Evolutionary conservation across 2,113 vertebrate species (phyloP).

Genomic region (Pipa parva): DNA sequence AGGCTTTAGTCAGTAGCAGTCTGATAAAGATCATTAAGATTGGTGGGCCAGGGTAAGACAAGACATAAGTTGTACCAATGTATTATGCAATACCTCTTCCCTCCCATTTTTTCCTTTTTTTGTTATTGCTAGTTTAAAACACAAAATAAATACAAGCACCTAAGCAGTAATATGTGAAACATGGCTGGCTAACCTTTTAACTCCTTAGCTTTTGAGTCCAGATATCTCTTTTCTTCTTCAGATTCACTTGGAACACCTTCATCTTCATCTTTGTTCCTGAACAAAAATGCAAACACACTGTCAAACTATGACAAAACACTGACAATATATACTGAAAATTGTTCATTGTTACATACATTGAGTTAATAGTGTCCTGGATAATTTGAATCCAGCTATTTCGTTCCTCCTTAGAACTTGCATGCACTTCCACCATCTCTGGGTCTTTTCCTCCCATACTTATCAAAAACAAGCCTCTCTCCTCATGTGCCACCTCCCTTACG

Average conservation of each 20-base stretch:
- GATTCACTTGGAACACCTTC: constrained; percentile 93
- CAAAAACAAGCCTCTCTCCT: constrained; percentile 91
- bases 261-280: constrained; percentile 91
- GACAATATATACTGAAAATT: not conserved
- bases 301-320: not conserved
- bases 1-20: too few relatives aligned
- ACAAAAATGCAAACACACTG: not conserved
- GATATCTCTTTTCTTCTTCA: constrained; percentile 84
- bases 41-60: too few relatives aligned
- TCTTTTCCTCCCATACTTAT: constrained; percentile 82
- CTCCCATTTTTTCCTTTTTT: too few relatives aligned
- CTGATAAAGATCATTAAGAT: too few relatives aligned
- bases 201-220: constrained; percentile 81
- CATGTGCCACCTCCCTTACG: constrained; percentile 93
- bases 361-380: constrained; percentile 85
- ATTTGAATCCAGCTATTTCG: constrained; percentile 88
- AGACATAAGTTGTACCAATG: too few relatives aligned
- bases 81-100: too few relatives aligned
- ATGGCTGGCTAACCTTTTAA: constrained; percentile 80
- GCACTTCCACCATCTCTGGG: constrained; percentile 93
- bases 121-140: too few relatives aligned
- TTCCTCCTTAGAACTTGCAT: constrained; percentile 86
- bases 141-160: too few relatives aligned
- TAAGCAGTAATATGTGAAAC: too few relatives aligned
- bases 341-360: constrained; percentile 68